Evolutionary conservation across 2,113 vertebrate species (phyloP).

Genomic region (Sphyrna mokarran): DNA sequence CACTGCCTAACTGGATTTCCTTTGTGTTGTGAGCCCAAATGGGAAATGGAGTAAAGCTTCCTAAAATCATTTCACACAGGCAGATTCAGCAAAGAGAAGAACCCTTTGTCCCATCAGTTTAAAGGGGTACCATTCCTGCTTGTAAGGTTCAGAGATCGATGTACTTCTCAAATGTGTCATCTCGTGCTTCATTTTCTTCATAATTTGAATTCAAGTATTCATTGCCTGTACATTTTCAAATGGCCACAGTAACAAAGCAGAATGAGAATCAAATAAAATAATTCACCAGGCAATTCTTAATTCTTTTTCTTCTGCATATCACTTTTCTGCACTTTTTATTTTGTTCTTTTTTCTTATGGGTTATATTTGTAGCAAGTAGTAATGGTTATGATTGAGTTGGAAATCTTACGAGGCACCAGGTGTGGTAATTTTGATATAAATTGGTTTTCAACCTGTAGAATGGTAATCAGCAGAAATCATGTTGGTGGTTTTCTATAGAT

Average conservation of each 20-base stretch:
- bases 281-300: slow-evolving; percentile 8
- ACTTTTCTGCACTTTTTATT: background rate
- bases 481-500: background rate
- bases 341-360: background rate
- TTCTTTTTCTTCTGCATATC: background rate
- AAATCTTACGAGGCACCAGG: background rate
- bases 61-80: background rate
- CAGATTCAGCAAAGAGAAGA: background rate
- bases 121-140: background rate
- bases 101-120: background rate
- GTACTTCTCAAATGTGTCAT: too few species aligned
- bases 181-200: background rate
- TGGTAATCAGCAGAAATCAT: background rate
- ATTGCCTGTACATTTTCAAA: background rate
- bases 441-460: background rate
- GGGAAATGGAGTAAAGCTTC: background rate
- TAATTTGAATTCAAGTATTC: background rate
- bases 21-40: background rate
- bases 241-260: background rate
- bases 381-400: background rate
- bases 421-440: background rate
- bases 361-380: background rate
- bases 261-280: background rate
- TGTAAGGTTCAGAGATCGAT: background rate
- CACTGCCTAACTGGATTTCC: background rate